These are phyloP conservation scores for Bombyx huttoni DNA, from an alignment of 2,888 invertebrate genomes.

Conservation along the genomic window DNA sequence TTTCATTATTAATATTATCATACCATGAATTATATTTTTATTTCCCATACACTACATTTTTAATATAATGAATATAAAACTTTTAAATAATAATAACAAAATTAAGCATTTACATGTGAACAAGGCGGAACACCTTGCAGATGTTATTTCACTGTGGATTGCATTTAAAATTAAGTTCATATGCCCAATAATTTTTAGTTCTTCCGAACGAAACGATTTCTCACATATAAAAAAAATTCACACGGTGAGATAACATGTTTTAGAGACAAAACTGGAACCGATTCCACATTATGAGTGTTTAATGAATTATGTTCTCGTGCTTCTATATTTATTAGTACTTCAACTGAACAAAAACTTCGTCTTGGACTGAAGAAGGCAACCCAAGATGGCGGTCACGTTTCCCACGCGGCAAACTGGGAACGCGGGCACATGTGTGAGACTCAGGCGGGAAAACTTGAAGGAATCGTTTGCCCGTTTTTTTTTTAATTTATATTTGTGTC, in stretches of 20 bases:
- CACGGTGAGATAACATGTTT: not conserved
- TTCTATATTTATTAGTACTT: constrained; percentile 21
- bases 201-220: too few relatives aligned
- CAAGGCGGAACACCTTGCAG: too few relatives aligned
- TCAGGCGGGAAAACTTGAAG: constrained; percentile 45
- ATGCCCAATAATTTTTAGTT: too few relatives aligned
- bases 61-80: too few relatives aligned
- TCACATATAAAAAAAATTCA: not conserved
- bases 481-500: constrained; percentile 24
- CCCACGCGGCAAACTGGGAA: constrained; percentile 61
- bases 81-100: too few relatives aligned
- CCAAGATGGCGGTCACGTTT: constrained; percentile 42
- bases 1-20: too few relatives aligned
- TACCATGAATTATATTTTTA: too few relatives aligned
- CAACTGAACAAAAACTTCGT: constrained; percentile 28
- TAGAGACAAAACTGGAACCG: not conserved
- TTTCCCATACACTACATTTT: too few relatives aligned
- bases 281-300: not conserved
- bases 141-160: too few relatives aligned
- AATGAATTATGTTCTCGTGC: constrained; percentile 6
- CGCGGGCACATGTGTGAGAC: constrained; percentile 47
- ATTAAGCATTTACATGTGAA: too few relatives aligned
- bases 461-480: constrained; percentile 17
- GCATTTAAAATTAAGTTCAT: too few relatives aligned
- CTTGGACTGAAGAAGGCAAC: constrained; percentile 28